These are phyloP conservation scores for Eutolmus rufibarbis DNA, from an alignment of 2,888 invertebrate species.

Conservation along the genomic window DNA sequence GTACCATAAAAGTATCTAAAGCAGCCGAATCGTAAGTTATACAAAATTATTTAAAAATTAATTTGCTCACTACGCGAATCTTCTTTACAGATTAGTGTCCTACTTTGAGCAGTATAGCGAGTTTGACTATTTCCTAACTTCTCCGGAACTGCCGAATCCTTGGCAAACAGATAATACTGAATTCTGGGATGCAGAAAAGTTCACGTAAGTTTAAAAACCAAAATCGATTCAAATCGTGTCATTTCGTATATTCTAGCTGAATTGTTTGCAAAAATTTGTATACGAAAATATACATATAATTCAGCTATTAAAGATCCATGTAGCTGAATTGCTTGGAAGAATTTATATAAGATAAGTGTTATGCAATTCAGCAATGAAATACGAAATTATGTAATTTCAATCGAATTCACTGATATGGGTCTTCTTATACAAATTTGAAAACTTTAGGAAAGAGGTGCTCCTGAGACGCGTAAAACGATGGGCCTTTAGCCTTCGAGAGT, in stretches of 20 bases:
- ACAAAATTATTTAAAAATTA: neutral
- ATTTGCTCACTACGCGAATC: neutral
- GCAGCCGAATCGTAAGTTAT: slow-evolving; percentile 87
- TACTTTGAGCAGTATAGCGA: slow-evolving; percentile 96
- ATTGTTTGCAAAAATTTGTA: no score
- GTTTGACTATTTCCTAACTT: slow-evolving; percentile 93
- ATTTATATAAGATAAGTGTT: neutral
- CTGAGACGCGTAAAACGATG: slow-evolving; percentile 92
- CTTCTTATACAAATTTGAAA: neutral
- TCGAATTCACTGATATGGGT: neutral
- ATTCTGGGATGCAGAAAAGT: slow-evolving; percentile 96
- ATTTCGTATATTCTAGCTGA: no score
- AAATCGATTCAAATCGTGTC: neutral
- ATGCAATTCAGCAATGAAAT: neutral
- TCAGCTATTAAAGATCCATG: neutral
- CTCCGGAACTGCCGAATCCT: slow-evolving; percentile 94
- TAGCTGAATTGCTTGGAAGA: neutral
- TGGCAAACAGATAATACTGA: slow-evolving; percentile 97
- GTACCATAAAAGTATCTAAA: slow-evolving; percentile 91
- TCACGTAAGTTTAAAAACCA: slow-evolving; percentile 68
- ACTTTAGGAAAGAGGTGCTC: slow-evolving; percentile 86
- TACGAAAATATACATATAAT: no score
- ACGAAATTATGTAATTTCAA: neutral
- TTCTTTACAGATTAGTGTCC: slow-evolving; percentile 74
- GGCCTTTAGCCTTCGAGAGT: slow-evolving; percentile 95